Base-by-base conservation (phyloP, 37 sponge, comb jelly and placozoan species). In the Geodia barretti region DNA sequence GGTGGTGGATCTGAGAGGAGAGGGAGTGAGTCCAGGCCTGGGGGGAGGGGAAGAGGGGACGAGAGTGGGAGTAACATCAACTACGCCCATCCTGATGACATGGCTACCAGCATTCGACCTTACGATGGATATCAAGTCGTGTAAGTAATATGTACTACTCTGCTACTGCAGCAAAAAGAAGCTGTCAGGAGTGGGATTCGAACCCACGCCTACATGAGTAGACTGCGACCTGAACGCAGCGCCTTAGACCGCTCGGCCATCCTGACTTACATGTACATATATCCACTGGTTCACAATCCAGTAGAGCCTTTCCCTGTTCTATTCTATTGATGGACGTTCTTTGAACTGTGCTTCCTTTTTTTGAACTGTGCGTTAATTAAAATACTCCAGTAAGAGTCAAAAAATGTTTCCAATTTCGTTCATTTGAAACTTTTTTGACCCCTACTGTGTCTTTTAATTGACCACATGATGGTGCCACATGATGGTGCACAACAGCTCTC, bases 51-150 rank as follows among this genome's bases (percentile, higher is more conserved):
- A 9, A 35, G 24, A 29, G 37, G 26, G 80, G 62, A 30, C 70
- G 63, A 39, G 28, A 38, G 34, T 35, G 21, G 54, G 11, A 47
- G 11, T 47, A 14, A n/a, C n/a, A n/a, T n/a, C n/a, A 29, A 43
- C n/a, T 39, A 58, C 33, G 89, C 89, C 29, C 43, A 64, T 26
- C 75, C 79, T 26, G 40, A 83, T 74, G 92, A 88, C 60, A 60
- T 83, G 39, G 76, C 89, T 21, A 40, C 77, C 54, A 92, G 92
- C 59, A 71, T 92, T 34, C 64, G 92, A 65, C 92, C 92, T 26
- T 80, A 84, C 64, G 78, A 89, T 61, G 62, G 79, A n/a, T 47
- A 30, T 34, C 32, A 4, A 11, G 31, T 87, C 54, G 64, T 29
- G 77, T 79, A 68, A 28, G 83, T 61, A 24, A 23, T 29, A 33